These are phyloP conservation scores for Trichonephila inaurata DNA, from an alignment of 1,140 invertebrate genomes.

Conservation along the genomic window DNA sequence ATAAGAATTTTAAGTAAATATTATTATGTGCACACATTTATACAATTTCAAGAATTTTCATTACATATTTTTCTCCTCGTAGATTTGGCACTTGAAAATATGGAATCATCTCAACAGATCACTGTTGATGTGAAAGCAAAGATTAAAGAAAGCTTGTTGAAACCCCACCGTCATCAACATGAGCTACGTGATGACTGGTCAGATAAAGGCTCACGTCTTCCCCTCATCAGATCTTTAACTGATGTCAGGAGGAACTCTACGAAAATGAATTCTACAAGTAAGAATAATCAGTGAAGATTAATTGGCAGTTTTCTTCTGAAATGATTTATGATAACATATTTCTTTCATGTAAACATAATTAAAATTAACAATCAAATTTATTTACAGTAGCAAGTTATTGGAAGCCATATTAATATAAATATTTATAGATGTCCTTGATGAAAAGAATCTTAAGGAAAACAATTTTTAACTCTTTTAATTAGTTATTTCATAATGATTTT, in stretches of 20 bases:
- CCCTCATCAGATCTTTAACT: conserved; percentile 95
- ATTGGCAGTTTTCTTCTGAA: too few species aligned
- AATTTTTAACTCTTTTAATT: too few species aligned
- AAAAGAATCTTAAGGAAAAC: too few species aligned
- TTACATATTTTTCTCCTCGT: not conserved
- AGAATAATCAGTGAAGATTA: not conserved
- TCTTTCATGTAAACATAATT: too few species aligned
- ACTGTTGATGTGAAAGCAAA: conserved; percentile 83
- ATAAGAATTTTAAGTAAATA: too few species aligned
- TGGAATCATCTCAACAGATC: conserved; percentile 51
- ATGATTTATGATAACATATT: too few species aligned
- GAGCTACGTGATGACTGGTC: conserved; percentile 82
- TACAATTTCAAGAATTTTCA: not conserved
- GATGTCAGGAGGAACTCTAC: conserved; percentile 92
- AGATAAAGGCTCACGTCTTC: conserved; percentile 84
- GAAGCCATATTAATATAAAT: too few species aligned
- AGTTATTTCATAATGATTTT: too few species aligned
- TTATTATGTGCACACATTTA: not conserved
- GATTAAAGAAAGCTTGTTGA: conserved; percentile 91
- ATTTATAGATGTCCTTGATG: too few species aligned
- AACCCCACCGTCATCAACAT: conserved; percentile 96
- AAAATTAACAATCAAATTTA: too few species aligned
- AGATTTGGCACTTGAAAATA: conserved; percentile 64
- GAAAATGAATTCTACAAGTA: conserved; percentile 44
- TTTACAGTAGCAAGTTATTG: too few species aligned